Conservation (phyloP, 2,888 invertebrate species). For the Euzophera pinguis region DNA sequence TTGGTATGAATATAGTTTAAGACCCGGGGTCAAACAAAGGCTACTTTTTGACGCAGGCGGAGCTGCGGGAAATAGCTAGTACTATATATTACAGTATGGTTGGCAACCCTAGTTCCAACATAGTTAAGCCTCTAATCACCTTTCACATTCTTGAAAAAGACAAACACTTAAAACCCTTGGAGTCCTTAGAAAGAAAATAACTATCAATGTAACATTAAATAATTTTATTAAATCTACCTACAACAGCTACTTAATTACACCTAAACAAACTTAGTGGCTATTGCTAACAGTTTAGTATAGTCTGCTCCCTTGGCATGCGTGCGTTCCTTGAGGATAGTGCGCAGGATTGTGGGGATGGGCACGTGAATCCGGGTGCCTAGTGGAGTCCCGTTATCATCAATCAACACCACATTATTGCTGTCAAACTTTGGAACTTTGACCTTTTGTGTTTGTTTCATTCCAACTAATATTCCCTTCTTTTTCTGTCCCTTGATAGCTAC, state of each 20-base stretch:
- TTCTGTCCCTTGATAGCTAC: constrained; percentile 97
- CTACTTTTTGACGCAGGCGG: too few species aligned
- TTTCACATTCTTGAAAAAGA: too few species aligned
- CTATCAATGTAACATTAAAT: not conserved
- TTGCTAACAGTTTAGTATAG: constrained; percentile 94
- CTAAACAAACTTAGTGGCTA: constrained; percentile 93
- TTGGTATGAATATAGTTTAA: too few species aligned
- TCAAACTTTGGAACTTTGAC: constrained; percentile 94
- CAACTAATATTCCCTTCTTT: constrained; percentile 91
- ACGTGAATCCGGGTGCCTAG: constrained; percentile 96
- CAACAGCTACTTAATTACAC: constrained; percentile 25
- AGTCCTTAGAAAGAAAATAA: too few species aligned
- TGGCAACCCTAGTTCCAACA: too few species aligned
- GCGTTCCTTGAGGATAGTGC: constrained; percentile 90
- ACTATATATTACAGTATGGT: too few species aligned
- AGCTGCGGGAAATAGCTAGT: too few species aligned
- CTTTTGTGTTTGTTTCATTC: constrained; percentile 90
- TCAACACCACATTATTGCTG: constrained; percentile 96
- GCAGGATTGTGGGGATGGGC: constrained; percentile 94
- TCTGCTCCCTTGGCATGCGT: constrained; percentile 91
- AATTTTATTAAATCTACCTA: constrained; percentile 39
- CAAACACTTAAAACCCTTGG: too few species aligned
- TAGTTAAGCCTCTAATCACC: too few species aligned
- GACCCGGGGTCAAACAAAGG: too few species aligned
- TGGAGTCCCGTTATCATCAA: constrained; percentile 97